Evolutionary conservation across 2,888 invertebrate species (phyloP), one percentile per base, ranked within the genome.

Genomic region (Torymus auratus): DNA sequence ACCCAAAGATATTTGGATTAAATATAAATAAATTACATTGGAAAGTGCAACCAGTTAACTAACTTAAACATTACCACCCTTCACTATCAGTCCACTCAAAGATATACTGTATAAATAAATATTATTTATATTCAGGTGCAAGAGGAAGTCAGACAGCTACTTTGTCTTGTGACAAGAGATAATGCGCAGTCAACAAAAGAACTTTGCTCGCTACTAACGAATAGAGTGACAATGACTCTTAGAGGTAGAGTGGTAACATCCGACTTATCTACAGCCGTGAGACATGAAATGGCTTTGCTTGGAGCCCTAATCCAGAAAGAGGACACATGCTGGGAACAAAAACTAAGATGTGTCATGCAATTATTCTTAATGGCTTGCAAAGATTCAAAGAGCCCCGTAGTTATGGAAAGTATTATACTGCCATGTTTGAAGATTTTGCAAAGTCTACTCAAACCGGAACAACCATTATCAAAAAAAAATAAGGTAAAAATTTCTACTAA

Each of bases 291-390:
- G 90, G 93, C 97, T 11, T 91, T 99, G 14, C 91, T 99, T 41
- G 96, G 97, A 0, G 95, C 96, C 0, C 93, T 98, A 65, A 95
- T 98, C 1, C 96, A 97, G 86, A 97, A 97, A 84, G 97, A 98
- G 87, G 99, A 99, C 90, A 94, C 96, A 3, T 98, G 98, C 89
- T 99, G 99, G 99, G 98, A 99, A 89, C 94, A 96, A 83, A 95
- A 98, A 87, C 92, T 99, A 0, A 94, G 96, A 67, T 96, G 96
- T 88, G 96, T 98, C 82, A 96, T 98, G 92, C 95, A 95, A 84
- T 92, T 98, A 73, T 98, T 98, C 92, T 92, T 97, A 76, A 93
- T 94, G 91, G 95, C 96, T 4, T 95, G 95, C 84, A 93, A 94
- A 75, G 93, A 94, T 90, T 94, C 96, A 0, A 94, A 95, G 82